A percentile compares a stretch with the other conserved stretches of the same genome.
Evolutionary conservation across 2,888 invertebrate genomes (phyloP).

Genomic region (Choreutis nemorana): DNA sequence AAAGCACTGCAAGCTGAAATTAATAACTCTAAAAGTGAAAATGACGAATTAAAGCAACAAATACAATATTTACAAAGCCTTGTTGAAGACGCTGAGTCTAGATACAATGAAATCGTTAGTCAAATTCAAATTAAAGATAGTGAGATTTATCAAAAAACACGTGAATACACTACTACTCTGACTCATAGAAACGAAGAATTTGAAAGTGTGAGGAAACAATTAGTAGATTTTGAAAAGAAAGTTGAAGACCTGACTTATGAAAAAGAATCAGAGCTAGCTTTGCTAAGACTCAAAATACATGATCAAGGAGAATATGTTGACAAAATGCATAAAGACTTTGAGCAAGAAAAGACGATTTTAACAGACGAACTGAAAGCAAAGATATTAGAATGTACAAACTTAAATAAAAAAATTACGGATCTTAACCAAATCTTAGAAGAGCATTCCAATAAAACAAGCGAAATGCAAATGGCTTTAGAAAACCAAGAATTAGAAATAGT

Average conservation of each 20-base stretch:
- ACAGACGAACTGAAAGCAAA: slow-evolving; percentile 43
- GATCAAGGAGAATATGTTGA: slow-evolving; percentile 43
- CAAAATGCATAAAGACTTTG: slow-evolving; percentile 24
- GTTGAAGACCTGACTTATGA: slow-evolving; percentile 56
- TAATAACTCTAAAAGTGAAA: slow-evolving; percentile 21
- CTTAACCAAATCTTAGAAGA: slow-evolving; percentile 61
- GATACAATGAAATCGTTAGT: slow-evolving; percentile 28
- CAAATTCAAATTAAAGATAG: slow-evolving; percentile 39
- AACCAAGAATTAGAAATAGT: slow-evolving; percentile 78
- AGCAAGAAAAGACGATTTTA: slow-evolving; percentile 30
- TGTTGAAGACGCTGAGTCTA: slow-evolving; percentile 23
- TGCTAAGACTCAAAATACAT: slow-evolving; percentile 59
- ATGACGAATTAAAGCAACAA: slow-evolving; percentile 27
- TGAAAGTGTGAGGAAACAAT: slow-evolving; percentile 41
- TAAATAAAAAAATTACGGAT: slow-evolving; percentile 60
- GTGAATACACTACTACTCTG: slow-evolving; percentile 35
- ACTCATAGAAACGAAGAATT: slow-evolving; percentile 47
- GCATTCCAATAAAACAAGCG: slow-evolving; percentile 59
- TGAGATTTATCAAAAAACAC: slow-evolving; percentile 47
- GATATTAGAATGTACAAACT: slow-evolving; percentile 51
- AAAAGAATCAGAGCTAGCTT: slow-evolving; percentile 62
- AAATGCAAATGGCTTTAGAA: slow-evolving; percentile 69
- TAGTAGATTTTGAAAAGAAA: slow-evolving; percentile 46
- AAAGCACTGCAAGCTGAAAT: slow-evolving; percentile 31
- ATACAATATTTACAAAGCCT: slow-evolving; percentile 23